Evolutionary conservation across 2,888 invertebrate genomes (phyloP), one percentile per base, ranked within the genome.

Genomic region (Amorpha juglandis): DNA sequence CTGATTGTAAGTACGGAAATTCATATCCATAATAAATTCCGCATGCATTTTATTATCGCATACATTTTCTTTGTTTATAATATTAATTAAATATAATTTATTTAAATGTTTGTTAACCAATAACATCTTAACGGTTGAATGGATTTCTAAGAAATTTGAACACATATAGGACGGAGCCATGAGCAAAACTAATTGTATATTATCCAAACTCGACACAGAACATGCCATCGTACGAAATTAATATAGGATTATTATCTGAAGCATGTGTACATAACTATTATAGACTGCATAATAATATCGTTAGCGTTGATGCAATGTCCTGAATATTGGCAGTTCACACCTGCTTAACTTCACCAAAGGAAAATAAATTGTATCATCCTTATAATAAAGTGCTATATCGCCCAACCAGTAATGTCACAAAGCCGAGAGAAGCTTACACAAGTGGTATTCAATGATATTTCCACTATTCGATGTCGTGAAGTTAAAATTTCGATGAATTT

Each of bases 181-280:
- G n/a, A n/a, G n/a, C n/a, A n/a, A n/a, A 14, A 11, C 11, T 47
- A 9, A 21, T 19, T 12, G 12, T 52, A 52, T n/a, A 53, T 53
- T 33, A 53, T 14, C 33, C 12, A 52, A 27, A 21, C 27, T 52
- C 19, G 19, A 55, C 11, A 33, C 38, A 55, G 58, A 58, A 58
- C 12, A 38, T 42, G 38, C 4, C 52, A 52, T 27, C 4, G 19
- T 19, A 19, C 58, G 12, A 19, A 38, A 38, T 19, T 38, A 65
- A 42, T 58, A 58, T 58, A 58, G 58, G 42, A 58, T 58, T 58
- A 58, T 58, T 58, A 38, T 58, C 58, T 58, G 6, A 38, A 19
- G 11, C 58, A 42, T 58, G 19, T 58, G 53, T 53, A 53, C 53
- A 33, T 21, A 45, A 8, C 8, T 19, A 11, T 19, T 19, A 19